Conservation (phyloP, 2,888 invertebrate species). For the Bombylius major region DNA sequence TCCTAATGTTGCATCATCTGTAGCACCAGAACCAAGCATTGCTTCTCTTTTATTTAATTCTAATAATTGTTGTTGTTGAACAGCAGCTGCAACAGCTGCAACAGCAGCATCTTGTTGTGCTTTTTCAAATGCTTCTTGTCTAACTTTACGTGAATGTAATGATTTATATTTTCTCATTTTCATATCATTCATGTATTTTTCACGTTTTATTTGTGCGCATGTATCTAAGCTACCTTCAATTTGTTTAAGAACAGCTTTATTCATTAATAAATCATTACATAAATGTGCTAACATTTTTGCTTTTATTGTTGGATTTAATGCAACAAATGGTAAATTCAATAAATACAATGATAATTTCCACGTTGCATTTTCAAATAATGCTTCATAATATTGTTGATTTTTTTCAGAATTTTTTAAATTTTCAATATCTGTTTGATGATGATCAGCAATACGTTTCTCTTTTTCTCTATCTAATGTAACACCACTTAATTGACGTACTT, state of each 20-base stretch:
- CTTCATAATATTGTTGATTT: conserved; percentile 67
- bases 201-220: conserved; percentile 74
- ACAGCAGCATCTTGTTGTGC: conserved; percentile 31
- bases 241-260: conserved; percentile 79
- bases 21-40: conserved; percentile 21
- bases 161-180: conserved; percentile 75
- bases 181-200: conserved; percentile 85
- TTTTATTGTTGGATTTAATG: conserved; percentile 74
- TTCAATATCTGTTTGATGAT: conserved; percentile 63
- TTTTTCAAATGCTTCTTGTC: conserved; percentile 60
- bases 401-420: conserved; percentile 52
- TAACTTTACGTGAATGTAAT: conserved; percentile 59
- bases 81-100: conserved; percentile 17
- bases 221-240: conserved; percentile 81
- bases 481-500: conserved; percentile 66
- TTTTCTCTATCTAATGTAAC: conserved; percentile 71
- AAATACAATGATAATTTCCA: conserved; percentile 70
- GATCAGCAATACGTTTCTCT: conserved; percentile 68
- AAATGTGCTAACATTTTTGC: conserved; percentile 80
- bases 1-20: conserved; percentile 24
- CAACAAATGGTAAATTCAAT: conserved; percentile 72
- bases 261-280: conserved; percentile 89
- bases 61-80: conserved; percentile 21
- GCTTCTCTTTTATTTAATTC: conserved; percentile 25
- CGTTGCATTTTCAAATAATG: conserved; percentile 61